Base-by-base conservation (phyloP, 2,113 vertebrate species). In the Irena cyanogastra region DNA sequence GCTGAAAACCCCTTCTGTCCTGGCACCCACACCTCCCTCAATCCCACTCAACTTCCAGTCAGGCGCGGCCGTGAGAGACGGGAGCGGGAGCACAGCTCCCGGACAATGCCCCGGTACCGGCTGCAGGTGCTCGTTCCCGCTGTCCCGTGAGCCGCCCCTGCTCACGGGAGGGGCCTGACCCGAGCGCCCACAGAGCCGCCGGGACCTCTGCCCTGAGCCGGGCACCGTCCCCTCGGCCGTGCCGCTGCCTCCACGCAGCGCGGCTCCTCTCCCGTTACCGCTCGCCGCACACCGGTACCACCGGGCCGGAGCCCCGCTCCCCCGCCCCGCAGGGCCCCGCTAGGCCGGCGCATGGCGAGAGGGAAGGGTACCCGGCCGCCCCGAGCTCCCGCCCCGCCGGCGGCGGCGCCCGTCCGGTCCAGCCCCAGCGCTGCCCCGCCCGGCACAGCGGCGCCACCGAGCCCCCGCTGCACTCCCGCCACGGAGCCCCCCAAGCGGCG, bases 1-100 rank as follows among this genome's bases (percentile, higher is more conserved):
- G 3, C 2, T 0, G 1, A 3, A 3, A 21, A 8, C 3, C 16
- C 1, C 3, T 4, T 7, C 72, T 7, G 2, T 0, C 23, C 70
- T 1, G 30, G 41, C 30, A 35, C 57, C 57, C 79, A 7, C 75
- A 10, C 14, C n/a, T 54, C 19, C 47, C 35, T 10, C 54, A 11
- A 0, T 4, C 13, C 44, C 52, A 16, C 9, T 11, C 31, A 24
- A 3, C 20, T 7, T 2, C 24, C 49, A 9, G 6, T 5, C 52
- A 5, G 44, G 7, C 42, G 1, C 15, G 35, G 42, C 66, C 7
- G 66, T 3, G 41, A 42, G 9, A 8, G 4, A 6, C 17, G 3
- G 49, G 7, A 52, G 17, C 52, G 0, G 21, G 15, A 50, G 2
- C 66, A 9, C 42, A 3, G 31, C 44, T 8, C 41, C 56, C 19